Percentiles rank a stretch among this genome's conserved stretches.
phyloP scores from a whole-genome alignment of 2,888 invertebrate species.

The Orchestes rusci region DNA sequence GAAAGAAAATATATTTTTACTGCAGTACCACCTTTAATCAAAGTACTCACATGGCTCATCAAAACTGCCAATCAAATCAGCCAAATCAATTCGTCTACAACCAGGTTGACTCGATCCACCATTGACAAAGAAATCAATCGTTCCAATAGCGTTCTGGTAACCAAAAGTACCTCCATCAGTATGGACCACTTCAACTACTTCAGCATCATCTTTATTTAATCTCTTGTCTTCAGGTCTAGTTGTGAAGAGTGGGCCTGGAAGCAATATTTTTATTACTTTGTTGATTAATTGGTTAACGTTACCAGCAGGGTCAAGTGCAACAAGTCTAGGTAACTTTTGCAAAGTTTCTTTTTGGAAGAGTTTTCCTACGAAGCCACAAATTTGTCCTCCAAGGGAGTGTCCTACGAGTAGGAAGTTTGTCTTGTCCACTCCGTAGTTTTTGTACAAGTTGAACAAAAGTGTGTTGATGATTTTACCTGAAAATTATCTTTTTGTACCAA shows the following conservation, averaged over 20 bases:
- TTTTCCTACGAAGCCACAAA: conserved; percentile 33
- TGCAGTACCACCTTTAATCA: background rate
- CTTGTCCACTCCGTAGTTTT: conserved; percentile 29
- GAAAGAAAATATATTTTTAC: conserved; percentile 17
- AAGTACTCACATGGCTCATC: conserved; percentile 30
- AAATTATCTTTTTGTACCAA: conserved; percentile 12
- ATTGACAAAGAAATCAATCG: conserved; percentile 37
- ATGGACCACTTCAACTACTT: conserved; percentile 36
- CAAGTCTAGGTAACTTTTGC: conserved; percentile 30
- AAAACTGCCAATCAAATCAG: conserved; percentile 24
- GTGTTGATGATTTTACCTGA: conserved; percentile 31
- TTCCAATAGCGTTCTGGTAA: conserved; percentile 29
- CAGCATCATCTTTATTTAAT: conserved; percentile 32
- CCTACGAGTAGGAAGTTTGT: conserved; percentile 32
- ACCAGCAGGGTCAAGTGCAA: conserved; percentile 36
- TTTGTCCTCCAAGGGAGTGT: conserved; percentile 35
- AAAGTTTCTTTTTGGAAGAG: conserved; percentile 27
- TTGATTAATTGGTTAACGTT: too few species aligned
- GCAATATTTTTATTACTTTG: too few species aligned
- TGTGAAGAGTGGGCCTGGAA: conserved; percentile 28
- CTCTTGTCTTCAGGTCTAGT: conserved; percentile 29
- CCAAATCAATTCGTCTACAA: conserved; percentile 32
- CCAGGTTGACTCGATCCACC: conserved; percentile 36
- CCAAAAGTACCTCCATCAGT: conserved; percentile 35
- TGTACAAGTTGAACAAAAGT: conserved; percentile 29